Conservation (phyloP, 2,797 vertebrate species). For the Pseudochirops cupreus region DNA sequence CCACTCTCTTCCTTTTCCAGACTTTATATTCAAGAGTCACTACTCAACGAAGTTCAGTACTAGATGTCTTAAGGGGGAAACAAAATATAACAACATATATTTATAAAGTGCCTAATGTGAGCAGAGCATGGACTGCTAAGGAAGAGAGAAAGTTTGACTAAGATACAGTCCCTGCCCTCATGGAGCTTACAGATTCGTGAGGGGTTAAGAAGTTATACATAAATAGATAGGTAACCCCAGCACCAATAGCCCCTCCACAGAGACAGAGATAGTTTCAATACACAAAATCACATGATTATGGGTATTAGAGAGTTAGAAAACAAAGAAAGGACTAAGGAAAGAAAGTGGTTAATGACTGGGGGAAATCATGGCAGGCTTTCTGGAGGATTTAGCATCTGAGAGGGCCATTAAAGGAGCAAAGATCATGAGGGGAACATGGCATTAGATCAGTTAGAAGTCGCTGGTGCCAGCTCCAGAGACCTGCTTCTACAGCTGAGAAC, state of each 20-base stretch:
- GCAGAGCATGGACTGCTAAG: background rate
- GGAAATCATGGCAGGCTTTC: background rate
- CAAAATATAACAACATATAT: background rate
- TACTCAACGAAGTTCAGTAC: background rate
- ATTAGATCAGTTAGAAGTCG: conserved; percentile 36
- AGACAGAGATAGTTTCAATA: background rate
- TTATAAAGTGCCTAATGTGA: background rate
- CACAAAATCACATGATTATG: background rate
- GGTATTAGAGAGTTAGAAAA: background rate
- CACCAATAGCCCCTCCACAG: background rate
- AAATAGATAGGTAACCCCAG: background rate
- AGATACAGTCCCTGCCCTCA: background rate
- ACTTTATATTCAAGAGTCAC: background rate
- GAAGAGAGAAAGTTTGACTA: background rate
- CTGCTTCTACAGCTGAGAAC: conserved; percentile 61
- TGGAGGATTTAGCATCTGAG: background rate
- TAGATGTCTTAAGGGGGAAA: background rate
- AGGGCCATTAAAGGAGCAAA: background rate
- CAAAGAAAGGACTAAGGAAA: background rate
- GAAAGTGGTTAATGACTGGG: background rate
- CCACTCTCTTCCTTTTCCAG: background rate
- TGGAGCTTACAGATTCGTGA: background rate
- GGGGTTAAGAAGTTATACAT: background rate
- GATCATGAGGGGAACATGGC: background rate
- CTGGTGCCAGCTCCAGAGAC: conserved; percentile 14